A percentile compares a stretch with the other conserved stretches of the same genome.
Evolutionary conservation across 2,888 invertebrate genomes (phyloP).

Genomic region (Epicampocera succincta): DNA sequence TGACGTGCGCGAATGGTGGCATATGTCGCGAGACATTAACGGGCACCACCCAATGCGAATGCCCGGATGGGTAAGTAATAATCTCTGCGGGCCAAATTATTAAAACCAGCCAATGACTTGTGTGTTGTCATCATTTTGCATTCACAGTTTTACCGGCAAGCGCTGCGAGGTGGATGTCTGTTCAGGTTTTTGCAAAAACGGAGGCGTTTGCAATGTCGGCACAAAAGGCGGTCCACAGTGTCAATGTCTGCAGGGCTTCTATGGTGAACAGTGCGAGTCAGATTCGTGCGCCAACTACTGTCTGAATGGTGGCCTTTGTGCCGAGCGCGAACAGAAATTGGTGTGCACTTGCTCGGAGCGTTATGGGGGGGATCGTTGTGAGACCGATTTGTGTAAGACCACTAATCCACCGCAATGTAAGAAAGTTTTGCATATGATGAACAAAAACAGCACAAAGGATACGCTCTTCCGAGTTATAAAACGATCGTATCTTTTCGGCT

Average conservation of each 20-base stretch:
- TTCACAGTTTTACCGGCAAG: constrained; percentile 82
- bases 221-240: constrained; percentile 80
- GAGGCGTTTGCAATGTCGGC: constrained; percentile 82
- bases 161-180: constrained; percentile 85
- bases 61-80: constrained; percentile 82
- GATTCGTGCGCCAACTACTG: constrained; percentile 83
- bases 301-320: constrained; percentile 83
- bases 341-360: constrained; percentile 78
- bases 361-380: constrained; percentile 82
- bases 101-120: too few species aligned
- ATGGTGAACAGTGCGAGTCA: constrained; percentile 83
- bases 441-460: too few species aligned
- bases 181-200: constrained; percentile 83
- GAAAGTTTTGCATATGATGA: neutral
- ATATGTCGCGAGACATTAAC: constrained; percentile 82
- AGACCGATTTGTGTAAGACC: constrained; percentile 83
- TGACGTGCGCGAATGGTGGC: constrained; percentile 85
- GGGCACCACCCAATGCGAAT: constrained; percentile 83
- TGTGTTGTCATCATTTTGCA: too few species aligned
- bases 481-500: too few species aligned
- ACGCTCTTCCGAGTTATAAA: too few species aligned
- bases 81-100: too few species aligned
- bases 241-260: constrained; percentile 78
- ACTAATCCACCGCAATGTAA: constrained; percentile 79
- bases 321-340: constrained; percentile 74